A percentile compares a stretch with the other conserved stretches of the same genome.
These are phyloP conservation scores for Panulirus ornatus DNA, from an alignment of 1,140 invertebrate genomes.

Conservation along the genomic window DNA sequence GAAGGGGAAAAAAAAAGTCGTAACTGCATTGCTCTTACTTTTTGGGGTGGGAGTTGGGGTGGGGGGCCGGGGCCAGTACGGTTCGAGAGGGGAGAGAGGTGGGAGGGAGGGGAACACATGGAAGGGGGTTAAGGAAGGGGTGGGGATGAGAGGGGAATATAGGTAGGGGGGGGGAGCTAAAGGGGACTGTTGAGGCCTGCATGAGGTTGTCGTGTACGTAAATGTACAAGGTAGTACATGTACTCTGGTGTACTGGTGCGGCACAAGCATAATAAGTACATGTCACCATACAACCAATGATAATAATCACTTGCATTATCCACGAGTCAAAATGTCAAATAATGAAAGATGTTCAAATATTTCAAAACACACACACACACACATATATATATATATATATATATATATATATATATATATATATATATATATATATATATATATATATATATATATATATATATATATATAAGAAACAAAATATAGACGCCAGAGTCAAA, in stretches of 20 bases:
- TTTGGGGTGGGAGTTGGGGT: not conserved
- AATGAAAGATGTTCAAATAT: not conserved
- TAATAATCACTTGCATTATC: no score
- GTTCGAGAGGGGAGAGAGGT: not conserved
- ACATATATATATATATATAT: not conserved
- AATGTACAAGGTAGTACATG: no score
- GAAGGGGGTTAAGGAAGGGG: not conserved
- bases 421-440: slow-evolving; percentile 4
- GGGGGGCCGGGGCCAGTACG: not conserved
- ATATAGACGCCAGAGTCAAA: not conserved
- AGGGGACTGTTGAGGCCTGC: not conserved
- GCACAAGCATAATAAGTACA: no score
- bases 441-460: not conserved
- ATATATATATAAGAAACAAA: slow-evolving; percentile 7
- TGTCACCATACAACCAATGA: no score
- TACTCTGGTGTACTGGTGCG: no score
- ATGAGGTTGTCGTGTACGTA: no score
- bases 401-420: slow-evolving; percentile 5
- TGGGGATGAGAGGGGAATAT: not conserved
- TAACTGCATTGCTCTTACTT: slow-evolving; percentile 27
- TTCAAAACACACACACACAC: not conserved
- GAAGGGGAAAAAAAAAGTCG: slow-evolving; percentile 1
- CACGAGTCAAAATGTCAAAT: no score
- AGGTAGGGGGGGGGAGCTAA: not conserved
- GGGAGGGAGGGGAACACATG: not conserved